These are phyloP conservation scores for Tinea trinotella DNA, from an alignment of 2,888 invertebrate species.

Conservation along the genomic window DNA sequence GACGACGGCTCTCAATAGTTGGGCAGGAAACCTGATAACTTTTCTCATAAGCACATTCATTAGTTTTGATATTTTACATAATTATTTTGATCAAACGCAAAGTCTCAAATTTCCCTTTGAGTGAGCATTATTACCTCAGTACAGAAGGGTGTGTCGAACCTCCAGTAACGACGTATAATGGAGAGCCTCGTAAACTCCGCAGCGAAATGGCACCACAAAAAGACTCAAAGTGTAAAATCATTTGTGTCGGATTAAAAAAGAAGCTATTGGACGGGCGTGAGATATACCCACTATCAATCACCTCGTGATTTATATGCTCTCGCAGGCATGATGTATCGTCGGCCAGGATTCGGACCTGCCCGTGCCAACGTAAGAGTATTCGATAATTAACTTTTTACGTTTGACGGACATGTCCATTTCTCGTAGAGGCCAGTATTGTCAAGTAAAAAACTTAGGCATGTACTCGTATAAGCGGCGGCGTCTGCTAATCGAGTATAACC, in stretches of 20 bases:
- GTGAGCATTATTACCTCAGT: too few species aligned
- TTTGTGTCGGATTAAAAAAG: slow-evolving; percentile 69
- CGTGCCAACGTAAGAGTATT: slow-evolving; percentile 52
- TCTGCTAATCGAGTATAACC: slow-evolving; percentile 17
- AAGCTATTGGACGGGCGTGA: slow-evolving; percentile 63
- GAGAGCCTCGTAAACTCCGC: slow-evolving; percentile 41
- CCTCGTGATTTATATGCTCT: slow-evolving; percentile 63
- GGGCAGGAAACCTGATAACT: slow-evolving; percentile 63
- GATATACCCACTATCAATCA: slow-evolving; percentile 69
- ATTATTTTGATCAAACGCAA: slow-evolving; percentile 14
- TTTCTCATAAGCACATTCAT: slow-evolving; percentile 41
- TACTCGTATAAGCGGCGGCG: slow-evolving; percentile 7
- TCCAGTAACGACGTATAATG: slow-evolving; percentile 11
- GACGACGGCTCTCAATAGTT: slow-evolving; percentile 32
- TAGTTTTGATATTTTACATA: slow-evolving; percentile 13
- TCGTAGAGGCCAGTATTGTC: slow-evolving; percentile 17
- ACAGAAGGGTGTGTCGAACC: slow-evolving; percentile 25
- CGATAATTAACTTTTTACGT: slow-evolving; percentile 70
- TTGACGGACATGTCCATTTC: slow-evolving; percentile 62
- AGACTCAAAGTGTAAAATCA: slow-evolving; percentile 60
- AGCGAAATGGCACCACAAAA: slow-evolving; percentile 55
- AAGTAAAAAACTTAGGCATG: slow-evolving; percentile 16
- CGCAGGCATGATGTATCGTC: slow-evolving; percentile 62
- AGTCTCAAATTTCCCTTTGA: slow-evolving; percentile 23
- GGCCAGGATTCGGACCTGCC: slow-evolving; percentile 36